Conservation (phyloP, 2,888 invertebrate genomes). For the Brachypalpus laphriformis region DNA sequence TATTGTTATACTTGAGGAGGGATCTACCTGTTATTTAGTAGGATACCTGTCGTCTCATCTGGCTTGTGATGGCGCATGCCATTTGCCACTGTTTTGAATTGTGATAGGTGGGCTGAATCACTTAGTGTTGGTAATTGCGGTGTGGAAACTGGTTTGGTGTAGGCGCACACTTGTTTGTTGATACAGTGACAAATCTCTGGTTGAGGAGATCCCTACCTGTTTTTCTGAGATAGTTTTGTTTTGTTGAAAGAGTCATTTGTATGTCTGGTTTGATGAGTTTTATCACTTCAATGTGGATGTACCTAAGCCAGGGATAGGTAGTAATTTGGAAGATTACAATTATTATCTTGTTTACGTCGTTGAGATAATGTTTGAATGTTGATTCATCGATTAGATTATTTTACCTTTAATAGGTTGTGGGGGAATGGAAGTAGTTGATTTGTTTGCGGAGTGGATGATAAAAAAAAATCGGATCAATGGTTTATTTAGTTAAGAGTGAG, state of each 20-base stretch:
- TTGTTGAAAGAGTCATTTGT: background rate
- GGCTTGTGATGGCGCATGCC: constrained; percentile 51
- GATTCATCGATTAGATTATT: background rate
- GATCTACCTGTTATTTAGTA: constrained; percentile 38
- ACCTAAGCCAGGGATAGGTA: too few relatives aligned
- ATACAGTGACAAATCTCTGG: background rate
- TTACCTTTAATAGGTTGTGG: too few relatives aligned
- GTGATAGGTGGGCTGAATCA: constrained; percentile 6
- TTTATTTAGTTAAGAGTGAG: too few relatives aligned
- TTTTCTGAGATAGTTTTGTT: background rate
- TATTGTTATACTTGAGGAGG: constrained; percentile 55
- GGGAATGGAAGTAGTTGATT: too few relatives aligned
- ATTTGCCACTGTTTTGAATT: constrained; percentile 31
- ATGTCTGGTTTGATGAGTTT: background rate
- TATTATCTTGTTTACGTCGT: background rate
- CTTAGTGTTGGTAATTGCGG: background rate
- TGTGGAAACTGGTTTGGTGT: background rate
- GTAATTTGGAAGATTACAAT: background rate
- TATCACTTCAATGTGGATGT: background rate
- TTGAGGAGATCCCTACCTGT: background rate
- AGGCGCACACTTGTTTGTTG: constrained; percentile 46
- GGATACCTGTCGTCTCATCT: constrained; percentile 13
- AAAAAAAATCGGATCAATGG: too few relatives aligned
- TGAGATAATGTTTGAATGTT: background rate
- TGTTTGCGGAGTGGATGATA: too few relatives aligned